phyloP scores from a whole-genome alignment of 2,113 vertebrate genomes.

The Amblyornis subalaris region DNA sequence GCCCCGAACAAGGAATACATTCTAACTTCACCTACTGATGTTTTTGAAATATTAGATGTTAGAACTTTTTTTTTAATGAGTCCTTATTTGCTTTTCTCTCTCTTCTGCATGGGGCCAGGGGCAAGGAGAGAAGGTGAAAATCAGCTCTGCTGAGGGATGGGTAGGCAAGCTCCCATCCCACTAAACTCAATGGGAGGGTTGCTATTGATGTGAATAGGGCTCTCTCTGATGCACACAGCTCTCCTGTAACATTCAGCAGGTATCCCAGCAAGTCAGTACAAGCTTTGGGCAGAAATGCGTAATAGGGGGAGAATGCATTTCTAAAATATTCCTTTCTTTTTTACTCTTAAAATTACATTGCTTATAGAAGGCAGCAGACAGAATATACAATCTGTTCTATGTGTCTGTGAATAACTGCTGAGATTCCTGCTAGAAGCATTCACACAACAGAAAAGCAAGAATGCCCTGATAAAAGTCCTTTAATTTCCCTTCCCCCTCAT shows the following conservation, averaged over 20 bases:
- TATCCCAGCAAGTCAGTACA: neutral
- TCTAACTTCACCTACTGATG: neutral
- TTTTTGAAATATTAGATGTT: neutral
- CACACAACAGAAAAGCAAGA: neutral
- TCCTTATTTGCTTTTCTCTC: neutral
- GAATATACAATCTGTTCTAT: neutral
- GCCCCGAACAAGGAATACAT: neutral
- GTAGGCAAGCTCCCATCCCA: neutral
- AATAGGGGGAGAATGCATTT: neutral
- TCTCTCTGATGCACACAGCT: neutral
- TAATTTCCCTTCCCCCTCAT: neutral
- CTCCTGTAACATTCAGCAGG: neutral
- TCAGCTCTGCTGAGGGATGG: neutral
- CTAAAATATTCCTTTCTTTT: neutral
- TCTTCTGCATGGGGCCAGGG: neutral
- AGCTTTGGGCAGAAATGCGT: neutral
- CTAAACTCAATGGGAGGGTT: neutral
- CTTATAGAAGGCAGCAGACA: neutral
- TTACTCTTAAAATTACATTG: neutral
- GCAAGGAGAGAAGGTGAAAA: constrained; percentile 6
- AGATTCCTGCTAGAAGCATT: neutral
- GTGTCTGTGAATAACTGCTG: neutral
- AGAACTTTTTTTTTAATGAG: neutral
- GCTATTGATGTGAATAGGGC: neutral
- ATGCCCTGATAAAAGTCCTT: neutral